Evolutionary conservation across 2,888 invertebrate genomes (phyloP), one percentile per base, ranked within the genome.

Genomic region (Limnephilus auricula): DNA sequence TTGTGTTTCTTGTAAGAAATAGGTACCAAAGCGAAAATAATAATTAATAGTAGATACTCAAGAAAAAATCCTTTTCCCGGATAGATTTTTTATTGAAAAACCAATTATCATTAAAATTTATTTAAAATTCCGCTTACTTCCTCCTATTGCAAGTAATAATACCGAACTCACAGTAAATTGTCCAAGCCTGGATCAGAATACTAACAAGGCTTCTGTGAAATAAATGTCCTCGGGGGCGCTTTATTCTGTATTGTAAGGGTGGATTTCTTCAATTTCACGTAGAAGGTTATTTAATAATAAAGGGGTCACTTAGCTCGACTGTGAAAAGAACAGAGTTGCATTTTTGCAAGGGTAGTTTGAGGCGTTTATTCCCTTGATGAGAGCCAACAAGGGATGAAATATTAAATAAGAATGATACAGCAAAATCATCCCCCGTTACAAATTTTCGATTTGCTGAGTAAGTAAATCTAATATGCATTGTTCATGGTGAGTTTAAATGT

Each of bases 221-320:
- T 82, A 82, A 82, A 82, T 32, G 18, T 32, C 82, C 82, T 82
- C 82, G 18, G 34, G 82, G 82, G n/a, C 4, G 37, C 65, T 65
- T 65, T 65, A 65, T 65, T 34, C 40, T 85, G 40, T 85, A 85
- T 85, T 85, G 40, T 85, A 30, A 30, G 85, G 85, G 40, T 30
- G 40, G 40, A 85, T 85, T 85, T 85, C 85, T n/a, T n/a, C 10
- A 85, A 85, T 85, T 40, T 15, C 85, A 85, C 85, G 45, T 85
- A 25, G 40, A 18, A 40, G 85, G 85, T 85, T 85, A 85, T 85
- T 40, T 40, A 85, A 85, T 85, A 85, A 85, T 85, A 85, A 85
- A 85, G 40, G 85, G 82, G 82, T 32, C 85, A 85, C 40, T 40
- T 40, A n/a, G 40, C 40, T 37, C 2, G 85, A 40, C 85, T 40